A percentile compares a stretch with the other conserved stretches of the same genome.
These are phyloP conservation scores for Hippopotamus amphibius DNA, from an alignment of 2,113 vertebrate species.

Conservation along the genomic window DNA sequence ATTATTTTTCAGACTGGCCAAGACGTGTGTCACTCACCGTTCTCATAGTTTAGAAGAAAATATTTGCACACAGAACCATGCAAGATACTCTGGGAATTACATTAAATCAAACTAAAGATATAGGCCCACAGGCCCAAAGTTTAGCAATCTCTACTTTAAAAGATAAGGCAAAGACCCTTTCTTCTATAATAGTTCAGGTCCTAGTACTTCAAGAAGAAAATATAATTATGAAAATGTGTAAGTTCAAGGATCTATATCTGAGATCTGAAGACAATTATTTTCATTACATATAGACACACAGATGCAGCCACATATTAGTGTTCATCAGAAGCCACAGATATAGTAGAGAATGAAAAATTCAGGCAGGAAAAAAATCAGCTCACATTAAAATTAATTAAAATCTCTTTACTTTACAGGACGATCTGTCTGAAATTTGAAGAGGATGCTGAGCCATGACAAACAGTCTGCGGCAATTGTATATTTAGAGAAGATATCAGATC, in stretches of 20 bases:
- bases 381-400: neutral
- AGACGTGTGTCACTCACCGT: neutral
- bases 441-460: neutral
- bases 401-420: neutral
- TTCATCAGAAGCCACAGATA: neutral
- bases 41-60: neutral
- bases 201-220: neutral
- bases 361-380: neutral
- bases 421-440: neutral
- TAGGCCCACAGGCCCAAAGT: neutral
- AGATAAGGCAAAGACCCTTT: neutral
- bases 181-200: neutral
- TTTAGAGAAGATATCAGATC: neutral
- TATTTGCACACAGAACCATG: neutral
- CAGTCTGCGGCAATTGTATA: neutral
- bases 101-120: neutral
- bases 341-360: neutral
- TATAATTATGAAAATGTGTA: neutral
- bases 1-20: neutral
- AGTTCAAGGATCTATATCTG: neutral
- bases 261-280: neutral
- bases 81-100: neutral
- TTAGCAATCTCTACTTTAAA: neutral
- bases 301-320: neutral
- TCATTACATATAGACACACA: neutral